These are phyloP conservation scores for Galbula dea DNA, from an alignment of 2,113 vertebrate genomes.

Conservation along the genomic window DNA sequence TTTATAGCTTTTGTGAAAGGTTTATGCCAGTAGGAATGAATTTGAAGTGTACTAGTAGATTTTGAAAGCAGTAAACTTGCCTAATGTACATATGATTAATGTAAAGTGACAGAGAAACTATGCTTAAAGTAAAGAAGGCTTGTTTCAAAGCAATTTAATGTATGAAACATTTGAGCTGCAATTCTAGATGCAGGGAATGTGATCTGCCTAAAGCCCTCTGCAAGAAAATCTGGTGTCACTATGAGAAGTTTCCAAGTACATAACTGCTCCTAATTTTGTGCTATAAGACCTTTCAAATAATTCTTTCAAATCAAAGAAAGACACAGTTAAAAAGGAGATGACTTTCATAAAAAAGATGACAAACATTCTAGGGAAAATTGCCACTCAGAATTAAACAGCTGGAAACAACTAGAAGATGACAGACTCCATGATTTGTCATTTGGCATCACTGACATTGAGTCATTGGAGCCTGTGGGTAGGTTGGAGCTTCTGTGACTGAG, in stretches of 20 bases:
- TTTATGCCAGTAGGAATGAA: neutral
- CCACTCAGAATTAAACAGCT: neutral
- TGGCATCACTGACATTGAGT: accelerated
- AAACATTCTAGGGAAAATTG: slow-evolving; percentile 5
- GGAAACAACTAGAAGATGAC: neutral
- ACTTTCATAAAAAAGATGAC: neutral
- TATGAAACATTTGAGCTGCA: neutral
- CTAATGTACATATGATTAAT: neutral
- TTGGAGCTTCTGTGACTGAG: neutral
- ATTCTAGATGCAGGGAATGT: neutral
- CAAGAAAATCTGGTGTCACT: neutral
- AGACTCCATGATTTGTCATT: neutral
- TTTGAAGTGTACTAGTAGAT: neutral
- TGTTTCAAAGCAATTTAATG: neutral
- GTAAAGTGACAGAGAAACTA: neutral
- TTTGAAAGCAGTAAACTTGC: neutral
- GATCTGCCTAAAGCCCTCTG: neutral
- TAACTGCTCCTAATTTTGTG: neutral
- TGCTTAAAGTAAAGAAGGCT: neutral
- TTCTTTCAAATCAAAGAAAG: neutral
- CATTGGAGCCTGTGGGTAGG: neutral
- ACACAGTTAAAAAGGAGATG: neutral
- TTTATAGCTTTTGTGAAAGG: neutral
- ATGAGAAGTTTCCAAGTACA: neutral
- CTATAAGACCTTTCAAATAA: neutral